Percentiles rank a stretch among this genome's conserved stretches.
These are phyloP conservation scores for Magallana gigas DNA, from an alignment of 1,140 invertebrate genomes.

Conservation along the genomic window DNA sequence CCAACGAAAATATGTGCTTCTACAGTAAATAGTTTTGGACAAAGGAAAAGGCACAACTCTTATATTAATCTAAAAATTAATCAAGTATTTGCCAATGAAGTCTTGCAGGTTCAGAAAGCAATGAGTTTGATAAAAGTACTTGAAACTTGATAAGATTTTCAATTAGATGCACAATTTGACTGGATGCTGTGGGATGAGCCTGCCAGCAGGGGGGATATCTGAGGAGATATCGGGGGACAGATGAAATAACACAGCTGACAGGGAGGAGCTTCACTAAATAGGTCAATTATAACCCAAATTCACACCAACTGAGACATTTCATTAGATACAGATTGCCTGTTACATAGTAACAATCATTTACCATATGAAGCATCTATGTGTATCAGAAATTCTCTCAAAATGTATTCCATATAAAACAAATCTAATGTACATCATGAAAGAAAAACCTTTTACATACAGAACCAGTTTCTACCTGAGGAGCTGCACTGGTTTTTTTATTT, in stretches of 20 bases:
- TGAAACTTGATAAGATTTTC: not conserved
- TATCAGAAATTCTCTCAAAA: too few relatives aligned
- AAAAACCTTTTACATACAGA: too few relatives aligned
- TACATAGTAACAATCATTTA: too few relatives aligned
- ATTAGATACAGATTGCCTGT: not conserved
- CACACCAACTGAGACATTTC: not conserved
- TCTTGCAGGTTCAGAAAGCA: not conserved
- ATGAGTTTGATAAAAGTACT: not conserved
- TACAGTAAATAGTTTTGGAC: too few relatives aligned
- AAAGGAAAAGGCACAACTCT: too few relatives aligned
- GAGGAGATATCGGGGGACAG: not conserved
- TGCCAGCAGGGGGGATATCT: not conserved
- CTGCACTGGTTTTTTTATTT: too few relatives aligned
- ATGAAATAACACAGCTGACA: conserved; percentile 9
- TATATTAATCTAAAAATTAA: too few relatives aligned
- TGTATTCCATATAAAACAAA: too few relatives aligned
- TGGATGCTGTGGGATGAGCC: not conserved
- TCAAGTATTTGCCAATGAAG: not conserved
- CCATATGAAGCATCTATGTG: too few relatives aligned
- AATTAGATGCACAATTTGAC: conserved; percentile 3
- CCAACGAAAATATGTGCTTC: too few relatives aligned
- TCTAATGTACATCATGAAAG: too few relatives aligned
- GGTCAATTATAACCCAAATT: not conserved
- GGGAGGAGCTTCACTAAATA: not conserved
- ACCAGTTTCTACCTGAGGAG: too few relatives aligned